Base-by-base conservation (phyloP, 2,797 vertebrate species). In the Petrocephalus schoutedeni region DNA sequence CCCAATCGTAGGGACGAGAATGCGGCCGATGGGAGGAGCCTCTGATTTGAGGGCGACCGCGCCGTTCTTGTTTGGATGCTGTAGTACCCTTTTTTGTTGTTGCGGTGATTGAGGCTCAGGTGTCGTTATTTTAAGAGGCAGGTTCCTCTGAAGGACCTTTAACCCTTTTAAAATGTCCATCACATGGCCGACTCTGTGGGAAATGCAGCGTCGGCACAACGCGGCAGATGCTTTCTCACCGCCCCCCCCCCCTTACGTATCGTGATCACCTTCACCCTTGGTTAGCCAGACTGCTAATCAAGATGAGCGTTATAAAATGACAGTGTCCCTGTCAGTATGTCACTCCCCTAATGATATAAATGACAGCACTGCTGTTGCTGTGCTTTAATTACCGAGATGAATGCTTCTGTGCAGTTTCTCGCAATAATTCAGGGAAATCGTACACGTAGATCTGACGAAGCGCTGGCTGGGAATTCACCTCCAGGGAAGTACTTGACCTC, bases 191-290 rank as follows among this genome's bases (percentile, higher is more conserved):
- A 3, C 85, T 58, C 32, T 16, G 32, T 19, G 28, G 85, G 56
- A 86, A 58, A 59, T 86, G 85, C 85, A 41, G 36, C 7, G 57
- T 49, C 36, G 8, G 57, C 85, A 58, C 36, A 86, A 59, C 28
- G 3, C 16, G 1, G 53, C 23, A 61, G 32, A 58, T 58, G 56
- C 57, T 7, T 45, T 10, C 3, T 19, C 28, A 4, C 8, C 5
- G n/a, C 53, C 85, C 32, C 57, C 57, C 23, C 85, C 12, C 28
- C 28, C 41, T 45, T 45, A 32, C 49, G 23, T 19, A 77, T 41
- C 16, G n/a, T 23, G 77, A 88, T 59, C 77, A 84, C 36, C 77
- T 88, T 84, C 87, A 88, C 49, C 87, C 71, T 58, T 80, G 61
- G 64, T 87, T 67, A 87, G 74, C 64, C 87, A 54, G 80, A 57